Base-by-base conservation (phyloP, 1,140 invertebrate genomes). In the Eriosoma lanigerum region DNA sequence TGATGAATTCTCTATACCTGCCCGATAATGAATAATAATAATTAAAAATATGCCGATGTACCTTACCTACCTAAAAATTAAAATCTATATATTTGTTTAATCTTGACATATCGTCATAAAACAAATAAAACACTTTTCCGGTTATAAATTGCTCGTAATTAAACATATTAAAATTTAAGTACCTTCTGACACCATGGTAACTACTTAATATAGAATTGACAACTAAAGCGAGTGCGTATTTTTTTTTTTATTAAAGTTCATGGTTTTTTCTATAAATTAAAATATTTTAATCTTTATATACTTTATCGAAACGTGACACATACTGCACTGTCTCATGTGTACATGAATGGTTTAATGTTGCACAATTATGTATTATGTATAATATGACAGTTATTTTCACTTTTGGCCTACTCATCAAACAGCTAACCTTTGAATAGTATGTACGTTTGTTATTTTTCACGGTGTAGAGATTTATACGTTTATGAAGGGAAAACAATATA, bases 331-430 rank as follows among this genome's bases (percentile, higher is more conserved):
- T 21, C 32, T 44, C 32, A 10, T 3, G 1, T 21, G 44, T 10
- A 44, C 62, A n/a, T 44, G 6, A 70, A n/a, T 26, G 5, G 38
- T 24, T 54, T 3, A 15, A 54, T 32, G 44, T 70, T 70, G 44
- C 44, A 70, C 66, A 70, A 70, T 50, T 32, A 48, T 17, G 66
- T 50, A 26, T n/a, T n/a, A n/a, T n/a, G n/a, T n/a, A n/a, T n/a
- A n/a, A n/a, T 48, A 50, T 24, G 48, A 73, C 70, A 54, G 26
- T 56, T 54, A 73, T 73, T 73, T 73, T 73, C 70, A 73, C 48
- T 73, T 38, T 54, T 73, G 26, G 70, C 70, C 70, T 32, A 73
- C 12, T 54, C 70, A 56, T 73, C 70, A 73, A 56, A 54, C 70
- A 56, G 52, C 10, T 73, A 56, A 73, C 70, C 70, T 73, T 73